phyloP scores from a whole-genome alignment of 1,140 invertebrate genomes.

The Achatina immaculata region DNA sequence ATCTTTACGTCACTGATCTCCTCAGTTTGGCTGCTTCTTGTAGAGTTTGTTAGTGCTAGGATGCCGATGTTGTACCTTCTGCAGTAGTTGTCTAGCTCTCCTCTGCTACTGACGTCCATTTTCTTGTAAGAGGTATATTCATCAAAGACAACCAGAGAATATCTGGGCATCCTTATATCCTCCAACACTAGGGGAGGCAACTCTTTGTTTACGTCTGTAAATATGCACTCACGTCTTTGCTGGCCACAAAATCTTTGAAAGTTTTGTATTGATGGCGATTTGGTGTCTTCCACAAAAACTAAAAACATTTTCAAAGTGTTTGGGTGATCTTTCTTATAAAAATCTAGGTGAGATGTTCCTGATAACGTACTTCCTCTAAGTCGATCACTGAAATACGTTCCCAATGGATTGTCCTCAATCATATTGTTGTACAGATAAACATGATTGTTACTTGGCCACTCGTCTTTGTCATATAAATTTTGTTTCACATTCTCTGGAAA shows the following conservation, averaged over 20 bases:
- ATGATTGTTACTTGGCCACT: not conserved
- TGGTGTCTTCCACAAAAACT: not conserved
- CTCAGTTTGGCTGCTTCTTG: too few relatives aligned
- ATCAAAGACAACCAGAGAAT: conserved; percentile 94
- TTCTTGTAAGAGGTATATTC: conserved; percentile 94
- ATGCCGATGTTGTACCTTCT: conserved; percentile 94
- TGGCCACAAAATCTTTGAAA: conserved; percentile 5
- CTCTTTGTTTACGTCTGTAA: not conserved
- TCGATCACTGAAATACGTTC: conserved; percentile 14
- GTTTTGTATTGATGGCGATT: not conserved
- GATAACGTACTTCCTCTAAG: not conserved
- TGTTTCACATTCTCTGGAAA: not conserved
- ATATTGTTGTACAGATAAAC: not conserved
- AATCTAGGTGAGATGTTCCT: not conserved
- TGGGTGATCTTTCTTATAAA: not conserved
- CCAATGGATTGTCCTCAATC: not conserved
- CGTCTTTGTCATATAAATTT: not conserved
- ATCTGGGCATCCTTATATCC: conserved; percentile 92
- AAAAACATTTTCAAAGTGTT: conserved; percentile 13
- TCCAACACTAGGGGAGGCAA: conserved; percentile 77
- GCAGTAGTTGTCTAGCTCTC: conserved; percentile 96
- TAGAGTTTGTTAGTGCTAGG: conserved; percentile 89
- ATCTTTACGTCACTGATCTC: too few relatives aligned
- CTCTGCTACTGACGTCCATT: conserved; percentile 97
- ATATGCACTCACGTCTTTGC: conserved; percentile 20